Evolutionary conservation across 1,140 invertebrate genomes (phyloP), one percentile per base, ranked within the genome.

Genomic region (Lordiphosa stackelbergi): DNA sequence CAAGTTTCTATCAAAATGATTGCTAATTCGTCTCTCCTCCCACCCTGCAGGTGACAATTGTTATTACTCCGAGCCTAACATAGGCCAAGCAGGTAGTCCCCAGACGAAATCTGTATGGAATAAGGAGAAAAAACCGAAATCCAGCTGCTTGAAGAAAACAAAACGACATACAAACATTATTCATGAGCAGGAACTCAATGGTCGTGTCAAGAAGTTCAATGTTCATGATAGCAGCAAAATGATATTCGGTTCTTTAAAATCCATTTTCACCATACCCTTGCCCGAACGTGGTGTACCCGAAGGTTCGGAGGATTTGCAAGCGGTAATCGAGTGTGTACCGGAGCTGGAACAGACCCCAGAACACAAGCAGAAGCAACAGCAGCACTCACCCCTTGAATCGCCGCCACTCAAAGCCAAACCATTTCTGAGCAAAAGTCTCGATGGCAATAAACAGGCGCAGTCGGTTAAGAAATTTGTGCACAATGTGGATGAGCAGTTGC

Each of bases 261-360:
- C 90, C 73, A 92, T 93, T 59, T 92, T 92, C 51, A 91, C 91
- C 55, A 90, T 92, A 81, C 89, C 89, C 0, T 78, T 92, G 42
- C 90, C 92, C 6, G 91, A 92, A 73, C 89, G 91, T 69, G 92
- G 92, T n/a, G 90, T 93, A 6, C 90, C 91, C 34, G 92, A 92
- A 85, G 91, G 90, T 10, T 91, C 90, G 57, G 90, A 92, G 85
- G 92, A 93, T 69, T 70, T 91, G 7, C 89, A 90, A 54, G 88
- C 90, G 75, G 90, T 91, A 12, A 89, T 90, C 16, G 90, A 91
- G 84, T 90, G 90, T 55, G 66, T 91, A 28, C 89, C 90, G 3
- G 53, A 91, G 86, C 63, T 88, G 87, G 70, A 73, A 79, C 72
- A 88, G 75, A 88, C 85, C 4, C 70, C 69, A 1, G 84, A 87